phyloP scores from a whole-genome alignment of 2,113 vertebrate species.

The Hiodon alosoides region DNA sequence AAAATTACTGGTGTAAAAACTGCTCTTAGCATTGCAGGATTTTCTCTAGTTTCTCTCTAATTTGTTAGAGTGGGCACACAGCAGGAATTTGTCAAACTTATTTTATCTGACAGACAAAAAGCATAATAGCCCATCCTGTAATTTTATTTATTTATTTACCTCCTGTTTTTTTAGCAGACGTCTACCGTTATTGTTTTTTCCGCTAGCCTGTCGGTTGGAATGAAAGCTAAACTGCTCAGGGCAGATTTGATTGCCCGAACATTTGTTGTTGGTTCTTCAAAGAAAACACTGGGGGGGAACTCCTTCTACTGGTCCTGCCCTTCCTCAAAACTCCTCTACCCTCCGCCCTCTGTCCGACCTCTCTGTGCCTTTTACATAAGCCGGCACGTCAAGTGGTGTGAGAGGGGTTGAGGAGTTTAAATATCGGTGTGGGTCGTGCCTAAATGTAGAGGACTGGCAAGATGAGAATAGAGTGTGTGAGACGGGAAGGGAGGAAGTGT shows the following conservation, averaged over 20 bases:
- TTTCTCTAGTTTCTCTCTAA: background rate
- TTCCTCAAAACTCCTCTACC: too few relatives aligned
- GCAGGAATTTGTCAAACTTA: background rate
- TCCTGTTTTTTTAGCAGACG: background rate
- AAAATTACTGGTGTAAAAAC: background rate
- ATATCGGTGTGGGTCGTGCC: too few relatives aligned
- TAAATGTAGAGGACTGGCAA: too few relatives aligned
- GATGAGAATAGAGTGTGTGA: too few relatives aligned
- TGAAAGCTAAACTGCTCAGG: constrained; percentile 1
- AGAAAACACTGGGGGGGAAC: too few relatives aligned
- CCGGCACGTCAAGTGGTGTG: too few relatives aligned
- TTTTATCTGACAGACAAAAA: constrained; percentile 7
- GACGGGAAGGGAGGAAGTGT: too few relatives aligned
- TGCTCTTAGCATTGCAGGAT: background rate
- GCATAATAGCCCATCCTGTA: constrained; percentile 2
- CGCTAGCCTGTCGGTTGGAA: background rate
- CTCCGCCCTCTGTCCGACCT: too few relatives aligned
- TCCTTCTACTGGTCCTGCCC: too few relatives aligned
- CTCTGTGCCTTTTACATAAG: too few relatives aligned
- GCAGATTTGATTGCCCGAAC: background rate
- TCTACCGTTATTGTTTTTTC: background rate
- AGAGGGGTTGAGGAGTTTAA: too few relatives aligned
- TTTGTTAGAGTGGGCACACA: background rate
- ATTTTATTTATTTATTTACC: constrained; percentile 13
- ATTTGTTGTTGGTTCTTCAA: too few relatives aligned